Conservation (phyloP, 2,888 invertebrate species). For the Taenaris catops region DNA sequence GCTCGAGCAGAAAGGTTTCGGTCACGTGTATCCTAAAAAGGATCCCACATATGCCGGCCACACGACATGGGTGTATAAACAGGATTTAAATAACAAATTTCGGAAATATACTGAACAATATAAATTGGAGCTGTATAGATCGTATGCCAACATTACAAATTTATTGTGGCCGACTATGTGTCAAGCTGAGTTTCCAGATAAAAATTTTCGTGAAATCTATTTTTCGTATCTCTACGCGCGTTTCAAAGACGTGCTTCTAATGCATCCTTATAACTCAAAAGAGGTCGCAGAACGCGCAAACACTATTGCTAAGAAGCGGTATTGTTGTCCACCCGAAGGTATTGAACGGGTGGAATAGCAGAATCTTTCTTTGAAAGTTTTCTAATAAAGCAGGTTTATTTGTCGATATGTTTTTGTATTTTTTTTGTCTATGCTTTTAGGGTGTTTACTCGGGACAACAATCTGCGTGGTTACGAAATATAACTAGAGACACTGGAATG, state of each 20-base stretch:
- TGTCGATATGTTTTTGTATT: too few species aligned
- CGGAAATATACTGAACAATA: conserved; percentile 39
- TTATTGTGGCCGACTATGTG: conserved; percentile 63
- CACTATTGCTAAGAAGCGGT: conserved; percentile 35
- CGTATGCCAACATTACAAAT: conserved; percentile 48
- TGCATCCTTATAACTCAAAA: conserved; percentile 47
- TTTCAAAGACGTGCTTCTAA: conserved; percentile 45
- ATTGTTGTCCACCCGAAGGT: conserved; percentile 45
- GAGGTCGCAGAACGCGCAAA: conserved; percentile 40
- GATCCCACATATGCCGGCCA: conserved; percentile 35
- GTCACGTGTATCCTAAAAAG: conserved; percentile 40
- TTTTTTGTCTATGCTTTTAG: too few species aligned
- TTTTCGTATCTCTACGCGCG: conserved; percentile 52
- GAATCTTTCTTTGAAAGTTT: too few species aligned
- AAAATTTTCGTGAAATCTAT: conserved; percentile 62
- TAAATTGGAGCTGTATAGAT: conserved; percentile 41
- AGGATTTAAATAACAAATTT: conserved; percentile 44
- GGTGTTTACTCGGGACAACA: too few species aligned
- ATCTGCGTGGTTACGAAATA: too few species aligned
- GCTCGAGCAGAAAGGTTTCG: conserved; percentile 35
- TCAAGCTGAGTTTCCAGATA: conserved; percentile 57
- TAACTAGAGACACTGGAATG: too few species aligned
- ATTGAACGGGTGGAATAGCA: conserved; percentile 30
- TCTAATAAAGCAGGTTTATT: too few species aligned
- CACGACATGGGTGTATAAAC: conserved; percentile 52